Percentiles rank a stretch among this genome's conserved stretches.
These are phyloP conservation scores for Irena cyanogastra DNA, from an alignment of 2,113 vertebrate species.

Conservation along the genomic window DNA sequence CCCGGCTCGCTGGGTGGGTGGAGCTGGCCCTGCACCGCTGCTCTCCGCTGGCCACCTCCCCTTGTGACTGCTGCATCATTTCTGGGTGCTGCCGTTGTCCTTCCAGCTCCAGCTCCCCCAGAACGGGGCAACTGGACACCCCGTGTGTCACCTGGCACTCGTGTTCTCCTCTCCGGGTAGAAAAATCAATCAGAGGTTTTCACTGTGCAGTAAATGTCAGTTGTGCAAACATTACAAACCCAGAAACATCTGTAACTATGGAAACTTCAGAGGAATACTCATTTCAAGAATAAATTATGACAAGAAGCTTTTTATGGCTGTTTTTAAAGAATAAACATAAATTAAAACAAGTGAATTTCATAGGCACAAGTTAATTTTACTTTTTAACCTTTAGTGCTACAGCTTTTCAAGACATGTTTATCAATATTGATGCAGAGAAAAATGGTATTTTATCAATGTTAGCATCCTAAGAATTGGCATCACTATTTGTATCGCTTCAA, in stretches of 20 bases:
- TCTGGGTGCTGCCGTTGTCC: neutral
- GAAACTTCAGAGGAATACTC: slow-evolving; percentile 6
- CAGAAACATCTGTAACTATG: slow-evolving; percentile 59
- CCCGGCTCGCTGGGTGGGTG: accelerated
- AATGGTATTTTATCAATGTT: neutral
- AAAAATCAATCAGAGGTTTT: slow-evolving; percentile 25
- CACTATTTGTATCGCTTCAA: neutral
- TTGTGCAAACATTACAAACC: slow-evolving; percentile 7
- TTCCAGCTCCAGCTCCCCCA: neutral
- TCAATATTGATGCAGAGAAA: neutral
- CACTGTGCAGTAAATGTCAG: slow-evolving; percentile 1
- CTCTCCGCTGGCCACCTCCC: accelerated
- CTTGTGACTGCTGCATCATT: neutral
- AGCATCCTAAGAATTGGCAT: neutral
- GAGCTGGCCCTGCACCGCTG: neutral
- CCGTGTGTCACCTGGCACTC: accelerated
- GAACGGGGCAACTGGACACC: neutral
- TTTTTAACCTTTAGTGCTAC: neutral
- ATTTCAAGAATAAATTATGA: slow-evolving; percentile 36
- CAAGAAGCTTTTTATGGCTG: neutral
- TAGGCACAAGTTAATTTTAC: neutral
- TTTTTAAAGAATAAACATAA: slow-evolving; percentile 4
- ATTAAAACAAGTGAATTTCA: neutral
- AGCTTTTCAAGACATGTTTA: neutral
- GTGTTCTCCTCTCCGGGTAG: neutral